Conservation (phyloP, 2,888 invertebrate species). For the Thecocarcelia acutangulata region DNA sequence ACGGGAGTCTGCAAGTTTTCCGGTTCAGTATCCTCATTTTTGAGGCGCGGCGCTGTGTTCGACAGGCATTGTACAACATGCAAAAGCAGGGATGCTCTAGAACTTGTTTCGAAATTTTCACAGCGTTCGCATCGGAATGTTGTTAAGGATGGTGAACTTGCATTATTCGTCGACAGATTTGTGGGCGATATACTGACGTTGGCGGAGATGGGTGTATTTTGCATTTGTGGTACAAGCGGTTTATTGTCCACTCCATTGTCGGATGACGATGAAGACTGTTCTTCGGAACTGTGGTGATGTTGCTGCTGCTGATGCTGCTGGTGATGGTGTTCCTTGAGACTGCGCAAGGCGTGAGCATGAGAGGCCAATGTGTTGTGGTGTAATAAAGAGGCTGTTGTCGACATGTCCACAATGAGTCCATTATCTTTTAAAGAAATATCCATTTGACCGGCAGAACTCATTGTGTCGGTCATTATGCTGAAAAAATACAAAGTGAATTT, state of each 20-base stretch:
- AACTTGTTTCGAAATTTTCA: slow-evolving; percentile 91
- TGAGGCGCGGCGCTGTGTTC: slow-evolving; percentile 72
- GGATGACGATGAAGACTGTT: slow-evolving; percentile 65
- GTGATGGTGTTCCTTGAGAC: slow-evolving; percentile 75
- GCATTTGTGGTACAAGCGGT: slow-evolving; percentile 53
- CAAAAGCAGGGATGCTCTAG: slow-evolving; percentile 87
- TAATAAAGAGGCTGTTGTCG: slow-evolving; percentile 75
- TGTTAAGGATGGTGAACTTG: slow-evolving; percentile 74
- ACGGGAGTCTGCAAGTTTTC: slow-evolving; percentile 78
- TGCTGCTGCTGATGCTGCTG: slow-evolving; percentile 53
- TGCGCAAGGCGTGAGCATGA: slow-evolving; percentile 73
- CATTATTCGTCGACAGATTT: slow-evolving; percentile 75
- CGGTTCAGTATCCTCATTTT: slow-evolving; percentile 81
- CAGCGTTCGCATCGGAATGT: slow-evolving; percentile 87
- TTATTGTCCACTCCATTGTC: slow-evolving; percentile 67
- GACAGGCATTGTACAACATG: slow-evolving; percentile 87
- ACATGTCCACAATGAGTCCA: slow-evolving; percentile 76
- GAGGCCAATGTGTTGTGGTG: slow-evolving; percentile 76
- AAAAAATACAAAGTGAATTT: slow-evolving; percentile 31
- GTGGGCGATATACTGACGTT: slow-evolving; percentile 73
- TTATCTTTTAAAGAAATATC: slow-evolving; percentile 77
- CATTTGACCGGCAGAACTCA: slow-evolving; percentile 76
- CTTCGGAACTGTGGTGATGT: slow-evolving; percentile 66
- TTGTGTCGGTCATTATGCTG: slow-evolving; percentile 79
- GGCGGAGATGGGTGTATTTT: slow-evolving; percentile 58